Evolutionary conservation across 2,797 vertebrate species (phyloP).

Genomic region (Pristis pectinata): DNA sequence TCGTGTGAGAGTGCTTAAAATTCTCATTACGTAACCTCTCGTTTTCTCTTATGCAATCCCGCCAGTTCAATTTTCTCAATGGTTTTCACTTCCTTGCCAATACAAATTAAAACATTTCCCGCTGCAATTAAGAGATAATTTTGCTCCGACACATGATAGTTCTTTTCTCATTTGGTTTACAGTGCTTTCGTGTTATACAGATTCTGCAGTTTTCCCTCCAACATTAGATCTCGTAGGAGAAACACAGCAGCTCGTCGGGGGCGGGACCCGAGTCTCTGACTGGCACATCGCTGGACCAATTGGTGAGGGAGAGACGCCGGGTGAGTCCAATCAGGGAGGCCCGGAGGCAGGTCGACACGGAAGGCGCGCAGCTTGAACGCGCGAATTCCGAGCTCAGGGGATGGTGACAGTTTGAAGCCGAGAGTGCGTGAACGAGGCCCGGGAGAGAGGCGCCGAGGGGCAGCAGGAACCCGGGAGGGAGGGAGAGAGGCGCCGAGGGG

Average conservation of each 20-base stretch:
- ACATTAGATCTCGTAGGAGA: not conserved
- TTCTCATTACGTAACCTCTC: not conserved
- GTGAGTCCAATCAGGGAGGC: not conserved
- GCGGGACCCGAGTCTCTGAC: not conserved
- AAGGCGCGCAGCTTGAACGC: not conserved
- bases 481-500: not conserved
- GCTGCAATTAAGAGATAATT: not conserved
- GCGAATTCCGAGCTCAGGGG: not conserved
- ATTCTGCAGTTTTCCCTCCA: not conserved
- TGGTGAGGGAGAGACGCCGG: too few relatives aligned
- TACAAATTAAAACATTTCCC: not conserved
- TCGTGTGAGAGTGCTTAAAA: not conserved
- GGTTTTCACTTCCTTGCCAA: not conserved
- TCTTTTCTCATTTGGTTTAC: not conserved
- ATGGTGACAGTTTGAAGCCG: not conserved
- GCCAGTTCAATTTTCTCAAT: not conserved
- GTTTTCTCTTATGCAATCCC: not conserved
- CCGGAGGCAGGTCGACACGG: rapidly evolving
- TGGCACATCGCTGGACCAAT: not conserved
- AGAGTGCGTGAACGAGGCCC: too few relatives aligned
- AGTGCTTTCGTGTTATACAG: too few relatives aligned
- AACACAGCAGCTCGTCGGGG: not conserved
- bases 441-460: not conserved
- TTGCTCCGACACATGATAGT: not conserved
- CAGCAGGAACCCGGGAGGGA: too few relatives aligned